Conservation (phyloP, 2,888 invertebrate genomes). For the Lomographa bimaculata region DNA sequence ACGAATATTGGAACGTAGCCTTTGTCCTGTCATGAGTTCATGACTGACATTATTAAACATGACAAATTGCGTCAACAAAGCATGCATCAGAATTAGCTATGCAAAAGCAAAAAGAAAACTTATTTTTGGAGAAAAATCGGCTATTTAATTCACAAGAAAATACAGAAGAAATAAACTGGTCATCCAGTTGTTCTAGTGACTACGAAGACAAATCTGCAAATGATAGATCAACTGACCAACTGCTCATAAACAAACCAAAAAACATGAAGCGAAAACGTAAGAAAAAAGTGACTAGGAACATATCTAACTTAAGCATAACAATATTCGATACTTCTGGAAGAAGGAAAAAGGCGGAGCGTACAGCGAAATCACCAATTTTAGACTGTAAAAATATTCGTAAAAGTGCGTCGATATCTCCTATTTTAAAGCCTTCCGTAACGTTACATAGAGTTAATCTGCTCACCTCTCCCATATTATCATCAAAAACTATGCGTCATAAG, state of each 20-base stretch:
- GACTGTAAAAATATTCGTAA: slow-evolving; percentile 19
- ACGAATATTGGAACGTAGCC: no score
- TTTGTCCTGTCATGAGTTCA: no score
- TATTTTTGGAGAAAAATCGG: slow-evolving; percentile 57
- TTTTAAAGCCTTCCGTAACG: slow-evolving; percentile 34
- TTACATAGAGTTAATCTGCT: slow-evolving; percentile 16
- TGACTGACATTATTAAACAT: no score
- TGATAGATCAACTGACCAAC: slow-evolving; percentile 33
- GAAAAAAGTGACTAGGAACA: slow-evolving; percentile 48
- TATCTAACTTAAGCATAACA: slow-evolving; percentile 59
- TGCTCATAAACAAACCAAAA: slow-evolving; percentile 29
- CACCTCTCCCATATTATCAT: slow-evolving; percentile 49
- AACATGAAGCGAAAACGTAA: slow-evolving; percentile 61
- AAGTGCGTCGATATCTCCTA: slow-evolving; percentile 38
- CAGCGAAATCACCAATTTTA: slow-evolving; percentile 46
- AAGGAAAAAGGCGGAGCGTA: slow-evolving; percentile 19
- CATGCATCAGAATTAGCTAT: no score
- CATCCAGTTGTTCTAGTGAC: slow-evolving; percentile 67
- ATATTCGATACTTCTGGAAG: slow-evolving; percentile 42
- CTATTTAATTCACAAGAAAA: slow-evolving; percentile 63
- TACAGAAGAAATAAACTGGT: slow-evolving; percentile 65
- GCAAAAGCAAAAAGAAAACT: slow-evolving; percentile 54
- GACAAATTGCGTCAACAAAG: no score
- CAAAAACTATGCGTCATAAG: slow-evolving; percentile 31
- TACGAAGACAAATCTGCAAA: slow-evolving; percentile 47